Conservation (phyloP, 1,140 invertebrate genomes). For the Matsumurasca onukii region DNA sequence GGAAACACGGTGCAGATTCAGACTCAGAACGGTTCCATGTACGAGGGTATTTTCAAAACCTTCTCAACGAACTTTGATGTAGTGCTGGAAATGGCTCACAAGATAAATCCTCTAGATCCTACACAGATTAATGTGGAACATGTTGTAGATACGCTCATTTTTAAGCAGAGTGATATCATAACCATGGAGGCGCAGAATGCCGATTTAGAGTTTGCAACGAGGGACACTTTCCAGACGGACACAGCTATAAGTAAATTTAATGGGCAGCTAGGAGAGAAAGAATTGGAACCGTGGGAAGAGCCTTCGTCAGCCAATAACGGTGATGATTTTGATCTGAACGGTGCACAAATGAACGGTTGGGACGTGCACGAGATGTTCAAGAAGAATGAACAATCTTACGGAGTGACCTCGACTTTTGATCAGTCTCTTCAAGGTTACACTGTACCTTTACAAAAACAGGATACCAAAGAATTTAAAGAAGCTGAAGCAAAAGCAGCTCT, state of each 20-base stretch:
- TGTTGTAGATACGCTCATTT: conserved; percentile 80
- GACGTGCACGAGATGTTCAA: conserved; percentile 93
- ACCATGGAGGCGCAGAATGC: conserved; percentile 76
- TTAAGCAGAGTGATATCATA: conserved; percentile 79
- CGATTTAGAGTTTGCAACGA: conserved; percentile 84
- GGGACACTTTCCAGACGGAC: conserved; percentile 82
- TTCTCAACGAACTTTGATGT: conserved; percentile 82
- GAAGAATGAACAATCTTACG: conserved; percentile 88
- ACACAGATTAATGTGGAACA: conserved; percentile 62
- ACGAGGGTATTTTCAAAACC: conserved; percentile 84
- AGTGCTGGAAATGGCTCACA: conserved; percentile 80
- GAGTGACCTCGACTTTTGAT: conserved; percentile 86
- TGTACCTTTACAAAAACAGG: conserved; percentile 77
- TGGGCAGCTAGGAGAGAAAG: conserved; percentile 68
- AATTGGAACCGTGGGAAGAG: conserved; percentile 87
- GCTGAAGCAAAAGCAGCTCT: conserved; percentile 81
- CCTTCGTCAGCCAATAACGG: conserved; percentile 64
- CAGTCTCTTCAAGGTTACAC: conserved; percentile 84
- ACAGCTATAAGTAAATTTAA: conserved; percentile 69
- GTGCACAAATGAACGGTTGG: conserved; percentile 76
- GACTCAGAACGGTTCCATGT: conserved; percentile 76
- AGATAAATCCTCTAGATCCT: conserved; percentile 66
- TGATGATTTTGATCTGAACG: conserved; percentile 64
- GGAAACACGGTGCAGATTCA: conserved; percentile 78
- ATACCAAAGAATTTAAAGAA: conserved; percentile 84